These are phyloP conservation scores for Marisa cornuarietis DNA, from an alignment of 1,140 invertebrate species.

Conservation along the genomic window DNA sequence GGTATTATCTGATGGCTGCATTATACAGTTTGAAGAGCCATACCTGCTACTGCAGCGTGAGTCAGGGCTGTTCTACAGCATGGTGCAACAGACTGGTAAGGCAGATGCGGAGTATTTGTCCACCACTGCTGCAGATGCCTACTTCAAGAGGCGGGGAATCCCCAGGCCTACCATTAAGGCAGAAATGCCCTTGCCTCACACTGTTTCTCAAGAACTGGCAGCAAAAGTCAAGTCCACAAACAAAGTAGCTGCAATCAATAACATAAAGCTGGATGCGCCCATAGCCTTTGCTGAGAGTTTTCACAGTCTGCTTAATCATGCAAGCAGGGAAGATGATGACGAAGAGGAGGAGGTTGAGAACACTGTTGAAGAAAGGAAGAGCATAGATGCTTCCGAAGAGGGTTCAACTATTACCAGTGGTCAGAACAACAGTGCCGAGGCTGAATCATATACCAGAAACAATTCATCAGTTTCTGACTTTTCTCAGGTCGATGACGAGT, in stretches of 20 bases:
- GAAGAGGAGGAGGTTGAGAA: constrained; percentile 19
- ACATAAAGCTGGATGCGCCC: not conserved
- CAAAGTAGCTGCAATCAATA: not conserved
- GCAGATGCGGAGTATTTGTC: constrained; percentile 48
- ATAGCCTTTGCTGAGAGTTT: constrained; percentile 17
- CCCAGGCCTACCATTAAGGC: not conserved
- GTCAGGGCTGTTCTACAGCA: constrained; percentile 63
- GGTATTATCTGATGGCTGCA: constrained; percentile 57
- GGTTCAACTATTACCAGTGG: too few species aligned
- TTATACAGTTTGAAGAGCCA: constrained; percentile 77
- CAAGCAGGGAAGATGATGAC: not conserved
- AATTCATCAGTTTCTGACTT: not conserved
- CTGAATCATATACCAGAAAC: not conserved
- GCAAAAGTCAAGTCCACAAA: not conserved
- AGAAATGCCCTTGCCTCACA: not conserved
- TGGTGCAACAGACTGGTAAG: constrained; percentile 65
- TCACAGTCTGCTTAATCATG: constrained; percentile 10
- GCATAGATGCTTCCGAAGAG: not conserved
- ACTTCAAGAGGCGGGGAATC: not conserved
- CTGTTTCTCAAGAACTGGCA: not conserved
- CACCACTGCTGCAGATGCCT: constrained; percentile 45
- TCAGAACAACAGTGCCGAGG: not conserved
- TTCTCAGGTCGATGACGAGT: not conserved
- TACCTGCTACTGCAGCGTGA: constrained; percentile 72
- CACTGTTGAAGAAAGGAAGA: constrained; percentile 2